Conservation (phyloP, 2,797 vertebrate genomes). For the Sebastes elongatus region DNA sequence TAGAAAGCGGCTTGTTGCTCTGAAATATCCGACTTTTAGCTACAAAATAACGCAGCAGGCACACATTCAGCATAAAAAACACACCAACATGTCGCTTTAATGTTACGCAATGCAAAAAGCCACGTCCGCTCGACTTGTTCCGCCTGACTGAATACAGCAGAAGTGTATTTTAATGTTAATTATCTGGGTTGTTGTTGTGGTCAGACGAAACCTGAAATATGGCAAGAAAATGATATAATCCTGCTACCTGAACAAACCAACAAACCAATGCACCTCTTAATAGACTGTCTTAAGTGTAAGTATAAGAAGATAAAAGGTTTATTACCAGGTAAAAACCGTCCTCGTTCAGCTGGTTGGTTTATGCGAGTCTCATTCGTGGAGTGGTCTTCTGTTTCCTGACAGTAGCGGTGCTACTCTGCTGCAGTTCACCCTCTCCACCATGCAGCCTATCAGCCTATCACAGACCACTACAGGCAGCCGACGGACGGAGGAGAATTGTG, state of each 20-base stretch:
- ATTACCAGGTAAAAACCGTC: conserved; percentile 70
- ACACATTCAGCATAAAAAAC: conserved; percentile 3
- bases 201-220: background rate
- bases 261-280: background rate
- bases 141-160: conserved; percentile 11
- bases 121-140: conserved; percentile 33
- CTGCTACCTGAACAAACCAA: background rate
- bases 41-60: background rate
- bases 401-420: conserved; percentile 64
- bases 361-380: conserved; percentile 57
- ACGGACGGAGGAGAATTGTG: conserved; percentile 66
- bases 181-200: conserved; percentile 34
- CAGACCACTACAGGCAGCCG: too few relatives aligned
- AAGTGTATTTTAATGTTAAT: conserved; percentile 38
- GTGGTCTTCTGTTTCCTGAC: conserved; percentile 72
- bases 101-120: conserved; percentile 5
- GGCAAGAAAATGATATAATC: background rate
- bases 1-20: background rate
- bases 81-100: background rate
- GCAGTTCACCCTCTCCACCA: conserved; percentile 64
- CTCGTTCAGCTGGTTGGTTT: conserved; percentile 40
- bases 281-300: background rate
- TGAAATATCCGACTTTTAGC: conserved; percentile 26
- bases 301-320: background rate
- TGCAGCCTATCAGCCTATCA: conserved; percentile 57